These are phyloP conservation scores for Macaca nemestrina DNA, from an alignment of 2,113 vertebrate genomes.

Conservation along the genomic window DNA sequence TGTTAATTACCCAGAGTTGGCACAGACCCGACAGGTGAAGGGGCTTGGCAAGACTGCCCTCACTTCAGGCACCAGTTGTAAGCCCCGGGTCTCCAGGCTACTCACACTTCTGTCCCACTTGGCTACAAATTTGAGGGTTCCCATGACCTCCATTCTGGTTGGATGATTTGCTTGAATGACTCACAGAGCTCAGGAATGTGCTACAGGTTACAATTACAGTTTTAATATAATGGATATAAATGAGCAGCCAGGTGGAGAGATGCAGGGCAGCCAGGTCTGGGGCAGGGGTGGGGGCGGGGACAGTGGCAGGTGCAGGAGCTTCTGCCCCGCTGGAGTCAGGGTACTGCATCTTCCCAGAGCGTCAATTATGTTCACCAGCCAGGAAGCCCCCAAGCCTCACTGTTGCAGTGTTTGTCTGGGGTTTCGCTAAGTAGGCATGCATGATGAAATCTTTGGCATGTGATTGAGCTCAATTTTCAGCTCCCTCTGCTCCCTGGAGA, in stretches of 20 bases:
- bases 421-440: rapidly evolving
- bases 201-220: not conserved
- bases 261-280: not conserved
- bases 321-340: not conserved
- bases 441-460: rapidly evolving
- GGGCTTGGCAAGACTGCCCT: not conserved
- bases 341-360: rapidly evolving
- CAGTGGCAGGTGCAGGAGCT: not conserved
- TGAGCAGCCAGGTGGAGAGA: not conserved
- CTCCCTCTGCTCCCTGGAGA: not conserved
- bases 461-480: not conserved
- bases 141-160: not conserved
- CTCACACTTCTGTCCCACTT: not conserved
- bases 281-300: rapidly evolving
- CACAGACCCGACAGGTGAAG: not conserved
- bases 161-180: not conserved
- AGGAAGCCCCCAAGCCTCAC: rapidly evolving
- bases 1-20: not conserved
- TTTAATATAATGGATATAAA: not conserved
- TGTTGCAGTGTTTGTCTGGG: not conserved
- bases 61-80: not conserved
- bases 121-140: not conserved
- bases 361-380: rapidly evolving
- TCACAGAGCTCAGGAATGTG: not conserved
- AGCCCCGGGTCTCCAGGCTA: not conserved